Percentiles rank a stretch among this genome's conserved stretches.
These are phyloP conservation scores for Cryptoleucopteryx plumbea DNA, from an alignment of 2,113 vertebrate genomes.

Conservation along the genomic window DNA sequence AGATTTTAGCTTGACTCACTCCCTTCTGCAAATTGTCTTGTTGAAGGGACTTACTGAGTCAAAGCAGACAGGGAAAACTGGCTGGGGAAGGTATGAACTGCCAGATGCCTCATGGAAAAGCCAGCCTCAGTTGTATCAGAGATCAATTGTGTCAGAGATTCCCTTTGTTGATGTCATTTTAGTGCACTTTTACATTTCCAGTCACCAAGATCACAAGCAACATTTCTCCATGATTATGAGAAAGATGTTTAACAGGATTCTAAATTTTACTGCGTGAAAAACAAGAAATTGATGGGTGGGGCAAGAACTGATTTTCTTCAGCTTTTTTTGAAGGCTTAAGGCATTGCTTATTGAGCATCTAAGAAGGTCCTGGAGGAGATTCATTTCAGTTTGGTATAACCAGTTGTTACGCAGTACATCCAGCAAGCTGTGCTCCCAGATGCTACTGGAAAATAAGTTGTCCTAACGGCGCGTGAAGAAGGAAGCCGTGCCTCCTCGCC, in stretches of 20 bases:
- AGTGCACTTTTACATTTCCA: not conserved
- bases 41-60: not conserved
- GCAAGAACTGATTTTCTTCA: not conserved
- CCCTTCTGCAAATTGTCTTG: not conserved
- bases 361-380: not conserved
- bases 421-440: not conserved
- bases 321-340: not conserved
- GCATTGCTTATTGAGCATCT: not conserved
- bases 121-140: too few species aligned
- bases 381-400: not conserved
- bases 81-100: not conserved
- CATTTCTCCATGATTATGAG: not conserved
- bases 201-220: not conserved
- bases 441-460: not conserved
- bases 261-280: not conserved
- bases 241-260: not conserved
- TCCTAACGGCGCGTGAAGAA: rapidly evolving
- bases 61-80: not conserved
- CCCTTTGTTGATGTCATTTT: not conserved
- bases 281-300: not conserved
- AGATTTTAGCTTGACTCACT: not conserved
- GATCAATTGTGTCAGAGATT: not conserved
- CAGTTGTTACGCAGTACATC: not conserved
- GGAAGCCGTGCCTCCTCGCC: not conserved
- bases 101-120: not conserved